Evolutionary conservation across 2,797 vertebrate genomes (phyloP).

Genomic region (Mormyrops boulengeri): DNA sequence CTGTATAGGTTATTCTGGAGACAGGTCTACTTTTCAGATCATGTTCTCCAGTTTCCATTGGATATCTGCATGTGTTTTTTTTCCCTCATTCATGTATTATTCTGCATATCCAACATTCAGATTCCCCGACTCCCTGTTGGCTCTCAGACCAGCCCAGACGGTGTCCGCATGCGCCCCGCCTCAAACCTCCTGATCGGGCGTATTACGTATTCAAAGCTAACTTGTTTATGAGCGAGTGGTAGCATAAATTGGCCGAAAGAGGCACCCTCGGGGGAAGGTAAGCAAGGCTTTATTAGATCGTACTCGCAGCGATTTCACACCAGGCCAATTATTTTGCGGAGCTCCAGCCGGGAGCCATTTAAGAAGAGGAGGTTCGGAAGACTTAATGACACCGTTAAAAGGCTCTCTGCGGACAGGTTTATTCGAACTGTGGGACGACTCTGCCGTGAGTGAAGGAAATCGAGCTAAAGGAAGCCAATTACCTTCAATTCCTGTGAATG

Average conservation of each 20-base stretch:
- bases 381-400: constrained; percentile 51
- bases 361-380: constrained; percentile 38
- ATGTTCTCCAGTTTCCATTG: neutral
- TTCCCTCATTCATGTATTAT: neutral
- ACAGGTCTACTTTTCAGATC: neutral
- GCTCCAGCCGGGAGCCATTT: constrained; percentile 43
- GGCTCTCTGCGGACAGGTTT: constrained; percentile 44
- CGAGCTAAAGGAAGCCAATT: constrained; percentile 27
- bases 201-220: constrained; percentile 63
- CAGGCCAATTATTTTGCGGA: constrained; percentile 54
- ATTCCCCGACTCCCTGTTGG: neutral
- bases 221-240: constrained; percentile 55
- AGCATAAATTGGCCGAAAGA: constrained; percentile 59
- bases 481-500: constrained; percentile 23
- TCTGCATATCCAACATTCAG: neutral
- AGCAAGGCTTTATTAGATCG: constrained; percentile 54
- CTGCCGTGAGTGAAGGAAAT: constrained; percentile 33
- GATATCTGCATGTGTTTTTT: neutral
- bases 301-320: constrained; percentile 53
- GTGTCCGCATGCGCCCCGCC: constrained; percentile 19
- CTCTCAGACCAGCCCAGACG: neutral
- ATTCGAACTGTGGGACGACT: constrained; percentile 48
- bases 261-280: constrained; percentile 49
- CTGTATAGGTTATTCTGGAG: neutral
- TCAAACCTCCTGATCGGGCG: constrained; percentile 26